A percentile compares a stretch with the other conserved stretches of the same genome.
Conservation (phyloP, 2,888 invertebrate species). For the Eubasilissa splendida region DNA sequence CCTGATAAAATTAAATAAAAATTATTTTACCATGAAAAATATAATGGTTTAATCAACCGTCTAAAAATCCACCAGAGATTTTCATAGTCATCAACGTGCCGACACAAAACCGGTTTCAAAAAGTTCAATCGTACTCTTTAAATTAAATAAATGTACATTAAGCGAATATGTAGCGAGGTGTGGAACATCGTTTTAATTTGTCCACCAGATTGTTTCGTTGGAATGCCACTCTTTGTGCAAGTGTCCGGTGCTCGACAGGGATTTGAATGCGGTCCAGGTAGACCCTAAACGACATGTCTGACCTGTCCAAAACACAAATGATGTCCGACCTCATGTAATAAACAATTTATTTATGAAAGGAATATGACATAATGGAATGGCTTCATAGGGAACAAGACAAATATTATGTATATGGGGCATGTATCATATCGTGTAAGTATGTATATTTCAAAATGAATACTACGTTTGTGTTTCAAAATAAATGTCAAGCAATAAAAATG, state of each 20-base stretch:
- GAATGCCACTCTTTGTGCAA: not conserved
- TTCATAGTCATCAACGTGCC: constrained; percentile 4
- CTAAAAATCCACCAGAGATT: constrained; percentile 14
- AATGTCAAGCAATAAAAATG: too few species aligned
- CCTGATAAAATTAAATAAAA: constrained; percentile 7
- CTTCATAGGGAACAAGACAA: constrained; percentile 29
- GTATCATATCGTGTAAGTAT: not conserved
- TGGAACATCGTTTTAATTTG: not conserved
- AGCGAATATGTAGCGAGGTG: too few species aligned
- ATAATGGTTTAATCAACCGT: constrained; percentile 32
- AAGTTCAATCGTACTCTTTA: not conserved
- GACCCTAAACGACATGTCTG: constrained; percentile 19
- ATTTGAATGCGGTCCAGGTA: not conserved
- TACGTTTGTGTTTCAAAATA: too few species aligned
- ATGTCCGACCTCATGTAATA: constrained; percentile 49
- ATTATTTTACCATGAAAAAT: constrained; percentile 40
- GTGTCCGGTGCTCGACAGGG: not conserved
- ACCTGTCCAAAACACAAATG: constrained; percentile 41
- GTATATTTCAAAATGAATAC: too few species aligned
- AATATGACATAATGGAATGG: constrained; percentile 55
- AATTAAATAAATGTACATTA: not conserved
- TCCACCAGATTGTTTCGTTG: not conserved
- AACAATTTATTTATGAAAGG: constrained; percentile 55
- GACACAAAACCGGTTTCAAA: constrained; percentile 28
- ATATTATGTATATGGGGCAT: not conserved